These are phyloP conservation scores for Steinernema hermaphroditum DNA, from an alignment of 2,888 invertebrate species.

Conservation along the genomic window DNA sequence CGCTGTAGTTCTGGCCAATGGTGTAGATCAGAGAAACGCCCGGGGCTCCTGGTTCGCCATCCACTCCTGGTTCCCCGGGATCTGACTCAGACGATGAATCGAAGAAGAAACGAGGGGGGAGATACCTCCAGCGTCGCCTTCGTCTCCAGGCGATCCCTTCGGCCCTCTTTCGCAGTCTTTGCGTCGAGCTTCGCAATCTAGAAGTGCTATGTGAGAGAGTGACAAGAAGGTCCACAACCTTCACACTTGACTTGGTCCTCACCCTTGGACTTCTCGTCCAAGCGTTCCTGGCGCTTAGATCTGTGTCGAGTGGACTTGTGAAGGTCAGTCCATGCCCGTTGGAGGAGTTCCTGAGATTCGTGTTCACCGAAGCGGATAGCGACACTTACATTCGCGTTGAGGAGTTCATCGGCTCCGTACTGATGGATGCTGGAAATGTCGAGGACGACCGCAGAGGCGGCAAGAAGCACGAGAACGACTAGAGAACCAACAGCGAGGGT, in stretches of 20 bases:
- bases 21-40: constrained; percentile 21
- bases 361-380: background rate
- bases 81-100: background rate
- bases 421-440: background rate
- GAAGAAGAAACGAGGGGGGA: background rate
- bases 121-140: background rate
- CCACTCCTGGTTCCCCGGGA: constrained; percentile 24
- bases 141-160: constrained; percentile 1
- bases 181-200: background rate
- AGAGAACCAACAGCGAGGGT: background rate
- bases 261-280: no score
- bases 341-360: background rate
- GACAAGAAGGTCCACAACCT: no score
- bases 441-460: background rate
- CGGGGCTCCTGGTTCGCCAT: constrained; percentile 29
- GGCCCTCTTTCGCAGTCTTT: background rate
- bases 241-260: no score
- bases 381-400: background rate
- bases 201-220: background rate
- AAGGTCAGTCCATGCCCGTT: background rate
- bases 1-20: background rate
- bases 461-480: background rate
- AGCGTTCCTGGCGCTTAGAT: background rate
- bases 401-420: background rate
- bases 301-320: background rate